A percentile compares a stretch with the other conserved stretches of the same genome.
These are phyloP conservation scores for Passer montanus DNA, from an alignment of 2,113 vertebrate genomes.

Conservation along the genomic window DNA sequence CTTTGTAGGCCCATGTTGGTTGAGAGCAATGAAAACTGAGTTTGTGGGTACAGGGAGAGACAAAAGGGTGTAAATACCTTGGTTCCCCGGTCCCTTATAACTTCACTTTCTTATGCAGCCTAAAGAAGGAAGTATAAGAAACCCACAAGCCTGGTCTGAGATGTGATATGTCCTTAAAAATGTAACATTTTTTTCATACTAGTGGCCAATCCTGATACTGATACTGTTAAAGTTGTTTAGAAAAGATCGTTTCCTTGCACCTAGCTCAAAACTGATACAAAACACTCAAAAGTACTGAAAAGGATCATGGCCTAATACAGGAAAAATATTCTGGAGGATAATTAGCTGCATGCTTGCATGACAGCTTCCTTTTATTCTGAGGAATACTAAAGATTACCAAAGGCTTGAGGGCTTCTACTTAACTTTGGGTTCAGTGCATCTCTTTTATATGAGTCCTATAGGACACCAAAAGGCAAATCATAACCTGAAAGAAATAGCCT, in stretches of 20 bases:
- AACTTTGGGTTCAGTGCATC: background rate
- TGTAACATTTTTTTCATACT: background rate
- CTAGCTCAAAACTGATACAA: background rate
- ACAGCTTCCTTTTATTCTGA: background rate
- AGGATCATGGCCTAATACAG: background rate
- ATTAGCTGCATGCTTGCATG: background rate
- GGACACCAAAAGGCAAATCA: background rate
- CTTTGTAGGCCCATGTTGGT: rapidly evolving
- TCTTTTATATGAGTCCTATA: background rate
- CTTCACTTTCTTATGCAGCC: background rate
- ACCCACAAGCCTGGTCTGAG: background rate
- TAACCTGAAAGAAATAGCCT: background rate
- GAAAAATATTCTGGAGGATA: background rate
- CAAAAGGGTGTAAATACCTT: background rate
- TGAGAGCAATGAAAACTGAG: background rate
- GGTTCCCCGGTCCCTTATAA: background rate
- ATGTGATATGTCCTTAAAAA: background rate
- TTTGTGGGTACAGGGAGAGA: background rate
- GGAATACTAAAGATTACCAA: background rate
- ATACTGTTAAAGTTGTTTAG: background rate
- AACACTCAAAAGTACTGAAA: background rate
- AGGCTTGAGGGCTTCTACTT: background rate
- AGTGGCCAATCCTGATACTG: background rate
- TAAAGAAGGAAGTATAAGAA: background rate
- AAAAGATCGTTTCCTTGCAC: background rate